Base-by-base conservation (phyloP, 2,888 invertebrate genomes). In the Lithophane ornitopus region DNA sequence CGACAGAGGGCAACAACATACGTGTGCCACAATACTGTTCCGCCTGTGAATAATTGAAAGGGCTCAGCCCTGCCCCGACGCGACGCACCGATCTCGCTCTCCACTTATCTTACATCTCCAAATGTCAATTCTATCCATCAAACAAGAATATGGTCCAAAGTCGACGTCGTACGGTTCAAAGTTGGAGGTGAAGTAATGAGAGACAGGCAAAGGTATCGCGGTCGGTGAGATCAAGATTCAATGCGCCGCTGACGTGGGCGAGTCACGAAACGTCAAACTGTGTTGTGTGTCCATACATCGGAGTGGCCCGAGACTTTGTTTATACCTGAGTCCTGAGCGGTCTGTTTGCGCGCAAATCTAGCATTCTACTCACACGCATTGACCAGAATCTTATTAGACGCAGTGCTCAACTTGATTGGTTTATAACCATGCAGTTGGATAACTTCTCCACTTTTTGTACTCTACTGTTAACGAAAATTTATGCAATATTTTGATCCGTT, bases 41-140 rank as follows among this genome's bases (percentile, higher is more conserved):
- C 87, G 89, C 89, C 91, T 89, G 92, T 94, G 93, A 94, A 94
- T 94, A 93, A 94, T 94, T 94, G 94, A 94, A 94, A 93, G 91
- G 89, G 89, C 90, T 75, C 88, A 84, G 88, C 87, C 77, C 89
- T 87, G 91, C 86, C 73, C 89, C 87, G 91, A 90, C 92, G 91
- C 87, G 91, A 90, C 92, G 91, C 90, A 92, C 89, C 87, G 88
- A 88, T 88, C 89, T 88, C 89, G 88, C 91, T 89, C 88, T 85
- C 69, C 70, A 74, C 82, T 77, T 92, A 93, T 93, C 93, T 91
- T 82, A 69, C 77, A 85, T 83, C 87, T 85, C 80, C 76, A 74
- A 86, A 85, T 78, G 83, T 79, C 80, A 78, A 78, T 81, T 67
- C 72, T 70, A 77, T 71, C 65, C 63, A 74, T 76, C 70, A 76